Evolutionary conservation across 2,888 invertebrate species (phyloP).

Genomic region (Hemistola chrysoprasaria): DNA sequence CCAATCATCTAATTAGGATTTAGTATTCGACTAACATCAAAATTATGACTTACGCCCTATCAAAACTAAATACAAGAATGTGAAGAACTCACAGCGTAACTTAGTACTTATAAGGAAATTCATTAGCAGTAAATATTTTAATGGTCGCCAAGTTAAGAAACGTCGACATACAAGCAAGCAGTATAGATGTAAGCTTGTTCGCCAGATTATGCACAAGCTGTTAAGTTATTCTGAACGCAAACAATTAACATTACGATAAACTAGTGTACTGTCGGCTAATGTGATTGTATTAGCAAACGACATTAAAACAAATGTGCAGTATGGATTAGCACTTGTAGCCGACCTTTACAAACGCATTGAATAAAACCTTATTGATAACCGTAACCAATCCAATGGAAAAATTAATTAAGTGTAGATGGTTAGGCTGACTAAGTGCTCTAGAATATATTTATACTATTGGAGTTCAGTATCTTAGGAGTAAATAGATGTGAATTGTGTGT

Average conservation of each 20-base stretch:
- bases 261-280: constrained; percentile 27
- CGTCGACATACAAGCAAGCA: constrained; percentile 17
- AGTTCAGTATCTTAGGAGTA: too few species aligned
- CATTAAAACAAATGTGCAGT: constrained; percentile 37
- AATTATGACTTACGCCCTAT: too few species aligned
- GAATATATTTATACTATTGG: too few species aligned
- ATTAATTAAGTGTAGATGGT: too few species aligned
- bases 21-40: too few species aligned
- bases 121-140: constrained; percentile 6
- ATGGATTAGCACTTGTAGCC: constrained; percentile 22
- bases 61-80: too few species aligned
- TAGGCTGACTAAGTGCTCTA: too few species aligned
- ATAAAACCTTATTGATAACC: constrained; percentile 19
- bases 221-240: constrained; percentile 29
- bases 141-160: neutral
- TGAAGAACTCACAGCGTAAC: too few species aligned
- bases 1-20: too few species aligned
- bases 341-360: constrained; percentile 8
- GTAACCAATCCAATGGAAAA: too few species aligned
- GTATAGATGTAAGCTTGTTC: constrained; percentile 18
- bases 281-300: constrained; percentile 26
- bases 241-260: constrained; percentile 39
- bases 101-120: constrained; percentile 1
- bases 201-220: constrained; percentile 25
- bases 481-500: too few species aligned